Conservation (phyloP, 2,797 vertebrate species). For the Orestias chungarensis region DNA sequence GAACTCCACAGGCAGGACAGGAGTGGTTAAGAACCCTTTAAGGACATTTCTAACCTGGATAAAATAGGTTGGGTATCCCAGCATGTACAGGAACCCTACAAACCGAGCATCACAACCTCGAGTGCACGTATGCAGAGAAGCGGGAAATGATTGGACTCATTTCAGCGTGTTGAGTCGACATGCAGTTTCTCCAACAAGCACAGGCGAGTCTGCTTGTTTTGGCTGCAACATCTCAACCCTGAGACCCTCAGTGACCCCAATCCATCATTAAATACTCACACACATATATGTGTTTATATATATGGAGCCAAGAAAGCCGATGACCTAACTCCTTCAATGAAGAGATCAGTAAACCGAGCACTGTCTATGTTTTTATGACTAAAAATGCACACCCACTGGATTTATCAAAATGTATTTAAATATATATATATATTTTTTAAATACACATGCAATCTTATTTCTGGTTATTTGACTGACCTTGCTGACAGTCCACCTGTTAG, state of each 20-base stretch:
- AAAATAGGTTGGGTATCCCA: background rate
- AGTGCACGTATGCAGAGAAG: constrained; percentile 35
- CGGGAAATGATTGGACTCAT: constrained; percentile 76
- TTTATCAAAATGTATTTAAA: constrained; percentile 6
- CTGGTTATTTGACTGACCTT: too few relatives aligned
- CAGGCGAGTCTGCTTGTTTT: constrained; percentile 80
- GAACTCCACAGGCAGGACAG: too few relatives aligned
- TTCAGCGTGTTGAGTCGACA: constrained; percentile 72
- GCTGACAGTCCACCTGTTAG: too few relatives aligned
- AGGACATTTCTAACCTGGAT: background rate
- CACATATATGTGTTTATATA: constrained; percentile 15
- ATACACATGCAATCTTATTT: constrained; percentile 8
- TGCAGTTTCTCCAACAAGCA: constrained; percentile 76
- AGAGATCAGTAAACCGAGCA: constrained; percentile 16
- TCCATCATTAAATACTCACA: constrained; percentile 71
- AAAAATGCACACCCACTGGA: constrained; percentile 8
- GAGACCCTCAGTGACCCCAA: constrained; percentile 74
- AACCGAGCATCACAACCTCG: constrained; percentile 12
- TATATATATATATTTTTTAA: background rate
- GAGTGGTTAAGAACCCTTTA: too few relatives aligned
- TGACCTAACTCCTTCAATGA: constrained; percentile 31
- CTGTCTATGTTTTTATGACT: constrained; percentile 29
- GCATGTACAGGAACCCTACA: constrained; percentile 1
- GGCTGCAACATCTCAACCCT: constrained; percentile 73
- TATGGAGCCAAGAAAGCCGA: constrained; percentile 3